These are phyloP conservation scores for Copidosoma aretas DNA, from an alignment of 2,888 invertebrate genomes.

Conservation along the genomic window DNA sequence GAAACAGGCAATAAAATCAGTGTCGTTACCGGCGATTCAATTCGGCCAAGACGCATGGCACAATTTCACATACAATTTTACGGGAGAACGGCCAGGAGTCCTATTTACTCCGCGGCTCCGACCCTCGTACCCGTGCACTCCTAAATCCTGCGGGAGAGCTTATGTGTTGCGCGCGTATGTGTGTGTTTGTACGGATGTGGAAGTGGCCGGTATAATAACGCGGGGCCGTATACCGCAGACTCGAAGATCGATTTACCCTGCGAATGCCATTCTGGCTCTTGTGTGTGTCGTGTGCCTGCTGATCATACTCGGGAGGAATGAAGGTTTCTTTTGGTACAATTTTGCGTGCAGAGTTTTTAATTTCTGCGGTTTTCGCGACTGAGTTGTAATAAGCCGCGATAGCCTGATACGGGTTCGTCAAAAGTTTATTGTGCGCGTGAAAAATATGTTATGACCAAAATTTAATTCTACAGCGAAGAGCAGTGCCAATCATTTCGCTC, in stretches of 20 bases:
- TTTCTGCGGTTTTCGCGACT: no score
- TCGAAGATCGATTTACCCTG: conserved; percentile 45
- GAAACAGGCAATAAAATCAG: conserved; percentile 62
- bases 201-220: conserved; percentile 41
- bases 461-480: no score
- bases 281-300: no score
- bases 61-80: conserved; percentile 64
- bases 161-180: background rate
- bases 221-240: background rate
- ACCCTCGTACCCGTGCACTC: conserved; percentile 21
- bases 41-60: conserved; percentile 62
- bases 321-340: no score
- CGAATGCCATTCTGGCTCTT: background rate
- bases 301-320: no score
- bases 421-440: no score
- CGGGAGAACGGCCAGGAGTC: conserved; percentile 61
- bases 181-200: background rate
- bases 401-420: no score
- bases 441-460: no score
- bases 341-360: no score
- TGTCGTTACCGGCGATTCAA: conserved; percentile 63
- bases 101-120: conserved; percentile 45
- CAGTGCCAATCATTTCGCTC: no score
- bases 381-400: no score
- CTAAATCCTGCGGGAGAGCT: conserved; percentile 32